Evolutionary conservation across 2,113 vertebrate genomes (phyloP).

Genomic region (Clarias magur): DNA sequence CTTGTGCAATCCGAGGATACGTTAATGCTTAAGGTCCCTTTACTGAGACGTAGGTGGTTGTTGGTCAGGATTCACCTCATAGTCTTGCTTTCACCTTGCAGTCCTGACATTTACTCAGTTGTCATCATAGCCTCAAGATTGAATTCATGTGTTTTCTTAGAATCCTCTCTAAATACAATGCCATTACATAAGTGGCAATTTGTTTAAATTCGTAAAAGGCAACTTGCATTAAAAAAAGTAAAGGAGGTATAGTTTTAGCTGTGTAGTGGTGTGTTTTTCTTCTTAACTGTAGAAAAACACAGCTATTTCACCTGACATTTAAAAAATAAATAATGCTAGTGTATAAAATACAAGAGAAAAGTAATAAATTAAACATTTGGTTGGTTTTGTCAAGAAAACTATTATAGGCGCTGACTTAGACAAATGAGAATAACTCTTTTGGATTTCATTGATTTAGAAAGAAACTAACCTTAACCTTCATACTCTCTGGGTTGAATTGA

Average conservation of each 20-base stretch:
- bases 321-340: background rate
- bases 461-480: background rate
- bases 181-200: background rate
- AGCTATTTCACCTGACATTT: background rate
- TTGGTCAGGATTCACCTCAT: conserved; percentile 3
- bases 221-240: background rate
- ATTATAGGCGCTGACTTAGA: background rate
- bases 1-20: conserved; percentile 39
- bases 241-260: background rate
- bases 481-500: background rate
- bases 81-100: background rate
- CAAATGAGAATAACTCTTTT: background rate
- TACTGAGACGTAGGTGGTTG: background rate
- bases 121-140: background rate
- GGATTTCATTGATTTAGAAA: background rate
- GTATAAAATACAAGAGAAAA: background rate
- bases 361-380: background rate
- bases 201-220: background rate
- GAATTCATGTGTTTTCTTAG: background rate
- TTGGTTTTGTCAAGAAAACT: background rate
- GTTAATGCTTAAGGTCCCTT: background rate
- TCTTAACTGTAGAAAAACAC: background rate
- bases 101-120: background rate
- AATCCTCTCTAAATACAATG: background rate
- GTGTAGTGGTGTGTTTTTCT: background rate